phyloP scores from a whole-genome alignment of 2,113 vertebrate genomes.

The Cephalophus harveyi region DNA sequence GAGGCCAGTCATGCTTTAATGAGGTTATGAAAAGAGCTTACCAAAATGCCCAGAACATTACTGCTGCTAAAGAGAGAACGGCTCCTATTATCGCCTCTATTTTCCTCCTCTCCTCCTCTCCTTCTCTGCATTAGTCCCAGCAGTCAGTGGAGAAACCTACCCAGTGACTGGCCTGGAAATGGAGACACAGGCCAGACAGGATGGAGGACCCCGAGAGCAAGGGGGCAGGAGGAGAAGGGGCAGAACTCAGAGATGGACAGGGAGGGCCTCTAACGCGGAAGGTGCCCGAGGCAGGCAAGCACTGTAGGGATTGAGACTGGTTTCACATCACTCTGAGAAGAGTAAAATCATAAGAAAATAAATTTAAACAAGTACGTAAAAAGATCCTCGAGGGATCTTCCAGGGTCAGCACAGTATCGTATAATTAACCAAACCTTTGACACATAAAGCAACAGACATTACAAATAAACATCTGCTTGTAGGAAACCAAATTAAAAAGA shows the following conservation, averaged over 20 bases:
- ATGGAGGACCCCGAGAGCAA: neutral
- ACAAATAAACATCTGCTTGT: neutral
- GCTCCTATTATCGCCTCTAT: neutral
- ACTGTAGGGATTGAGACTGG: neutral
- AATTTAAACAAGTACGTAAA: neutral
- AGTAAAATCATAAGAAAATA: neutral
- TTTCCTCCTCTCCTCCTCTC: neutral
- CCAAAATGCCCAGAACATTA: neutral
- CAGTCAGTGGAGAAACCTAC: neutral
- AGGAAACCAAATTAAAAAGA: neutral
- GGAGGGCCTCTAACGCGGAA: neutral
- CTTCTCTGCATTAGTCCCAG: neutral
- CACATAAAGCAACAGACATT: neutral
- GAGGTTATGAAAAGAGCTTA: neutral
- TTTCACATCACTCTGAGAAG: neutral
- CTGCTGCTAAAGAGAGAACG: neutral
- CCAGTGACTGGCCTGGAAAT: neutral
- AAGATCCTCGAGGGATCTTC: neutral
- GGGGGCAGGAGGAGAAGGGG: neutral
- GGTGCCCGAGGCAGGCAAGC: neutral
- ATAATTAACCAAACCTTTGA: neutral
- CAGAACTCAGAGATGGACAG: fast-evolving
- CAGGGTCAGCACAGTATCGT: neutral
- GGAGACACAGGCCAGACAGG: neutral
- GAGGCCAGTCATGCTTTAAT: neutral